A percentile compares a stretch with the other conserved stretches of the same genome.
Evolutionary conservation across 2,113 vertebrate species (phyloP).

Genomic region (Megaceryle torquata): DNA sequence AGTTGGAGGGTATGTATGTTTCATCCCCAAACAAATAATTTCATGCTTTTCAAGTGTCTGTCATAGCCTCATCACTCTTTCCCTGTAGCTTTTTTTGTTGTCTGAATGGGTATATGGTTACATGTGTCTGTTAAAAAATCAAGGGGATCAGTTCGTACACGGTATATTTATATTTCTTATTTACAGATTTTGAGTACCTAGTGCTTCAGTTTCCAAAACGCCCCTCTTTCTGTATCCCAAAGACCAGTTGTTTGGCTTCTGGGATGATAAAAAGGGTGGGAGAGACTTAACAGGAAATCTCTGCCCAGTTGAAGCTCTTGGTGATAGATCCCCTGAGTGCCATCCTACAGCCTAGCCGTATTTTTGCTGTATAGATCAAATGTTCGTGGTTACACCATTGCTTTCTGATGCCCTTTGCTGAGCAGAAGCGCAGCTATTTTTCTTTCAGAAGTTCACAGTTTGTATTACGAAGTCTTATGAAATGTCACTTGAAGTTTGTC

Average conservation of each 20-base stretch:
- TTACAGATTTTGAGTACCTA: conserved; percentile 20
- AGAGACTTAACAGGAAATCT: conserved; percentile 53
- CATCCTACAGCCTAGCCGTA: background rate
- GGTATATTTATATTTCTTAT: conserved; percentile 32
- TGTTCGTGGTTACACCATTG: background rate
- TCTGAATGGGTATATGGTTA: conserved; percentile 66
- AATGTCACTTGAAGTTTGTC: background rate
- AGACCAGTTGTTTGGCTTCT: conserved; percentile 28
- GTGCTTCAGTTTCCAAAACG: conserved; percentile 13
- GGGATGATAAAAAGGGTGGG: conserved; percentile 22
- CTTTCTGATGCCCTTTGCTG: conserved; percentile 32
- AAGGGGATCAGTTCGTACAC: conserved; percentile 33
- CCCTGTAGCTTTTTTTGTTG: conserved; percentile 68
- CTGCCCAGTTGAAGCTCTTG: conserved; percentile 26
- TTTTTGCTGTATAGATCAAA: conserved; percentile 38
- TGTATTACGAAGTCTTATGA: background rate
- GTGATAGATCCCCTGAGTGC: background rate
- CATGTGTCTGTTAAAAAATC: conserved; percentile 55
- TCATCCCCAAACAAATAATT: conserved; percentile 51
- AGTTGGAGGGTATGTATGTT: conserved; percentile 61
- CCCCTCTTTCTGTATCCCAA: conserved; percentile 32
- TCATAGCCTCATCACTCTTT: conserved; percentile 62
- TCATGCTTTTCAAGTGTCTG: conserved; percentile 66
- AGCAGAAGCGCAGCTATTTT: conserved; percentile 44
- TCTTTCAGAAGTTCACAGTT: background rate